phyloP scores from a whole-genome alignment of 2,888 invertebrate genomes.

The Lepidocyrtinus sp. region DNA sequence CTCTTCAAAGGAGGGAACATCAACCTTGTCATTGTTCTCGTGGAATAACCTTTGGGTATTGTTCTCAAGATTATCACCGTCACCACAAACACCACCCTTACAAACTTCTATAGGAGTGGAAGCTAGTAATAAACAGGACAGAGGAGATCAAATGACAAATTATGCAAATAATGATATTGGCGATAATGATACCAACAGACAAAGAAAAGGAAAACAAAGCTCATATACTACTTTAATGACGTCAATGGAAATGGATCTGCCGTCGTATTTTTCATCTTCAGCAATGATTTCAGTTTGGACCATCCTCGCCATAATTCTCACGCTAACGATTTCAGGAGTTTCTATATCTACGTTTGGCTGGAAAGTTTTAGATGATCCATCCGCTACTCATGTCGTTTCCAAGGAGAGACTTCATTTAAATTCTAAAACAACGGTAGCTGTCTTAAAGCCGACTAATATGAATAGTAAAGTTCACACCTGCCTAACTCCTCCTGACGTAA shows the following conservation, averaged over 20 bases:
- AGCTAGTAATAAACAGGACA: neutral
- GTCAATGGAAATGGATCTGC: neutral
- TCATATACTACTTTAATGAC: neutral
- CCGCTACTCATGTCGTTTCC: neutral
- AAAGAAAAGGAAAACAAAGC: conserved; percentile 17
- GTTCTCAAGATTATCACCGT: neutral
- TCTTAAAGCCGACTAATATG: neutral
- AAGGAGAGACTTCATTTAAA: neutral
- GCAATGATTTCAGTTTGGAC: neutral
- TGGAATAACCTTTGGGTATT: neutral
- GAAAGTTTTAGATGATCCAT: neutral
- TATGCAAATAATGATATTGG: conserved; percentile 31
- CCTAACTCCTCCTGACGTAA: neutral
- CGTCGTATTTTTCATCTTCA: neutral
- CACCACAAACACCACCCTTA: neutral
- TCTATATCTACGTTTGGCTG: neutral
- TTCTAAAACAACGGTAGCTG: neutral
- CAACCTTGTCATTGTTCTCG: neutral
- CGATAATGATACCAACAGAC: conserved; percentile 24
- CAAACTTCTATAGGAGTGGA: neutral
- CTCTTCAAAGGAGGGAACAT: neutral
- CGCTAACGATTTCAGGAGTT: neutral
- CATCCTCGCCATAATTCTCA: neutral
- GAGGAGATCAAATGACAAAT: conserved; percentile 53
- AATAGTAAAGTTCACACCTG: neutral